Conservation (phyloP, 1,140 invertebrate species). For the Eciton burchellii region DNA sequence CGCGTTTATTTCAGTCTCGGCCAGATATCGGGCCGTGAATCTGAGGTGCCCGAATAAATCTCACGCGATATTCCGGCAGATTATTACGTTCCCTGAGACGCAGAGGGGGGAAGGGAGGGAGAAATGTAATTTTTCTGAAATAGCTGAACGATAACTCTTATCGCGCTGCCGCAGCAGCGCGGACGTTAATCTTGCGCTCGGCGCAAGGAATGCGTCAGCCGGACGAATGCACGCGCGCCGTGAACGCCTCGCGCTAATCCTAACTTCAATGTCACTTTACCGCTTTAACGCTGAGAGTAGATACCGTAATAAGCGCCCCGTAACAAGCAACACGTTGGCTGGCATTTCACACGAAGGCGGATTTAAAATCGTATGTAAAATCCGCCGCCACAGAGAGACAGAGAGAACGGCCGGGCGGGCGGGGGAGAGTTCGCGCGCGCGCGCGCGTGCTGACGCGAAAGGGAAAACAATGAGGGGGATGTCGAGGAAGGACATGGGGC, state of each 20-base stretch:
- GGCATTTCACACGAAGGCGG: not conserved
- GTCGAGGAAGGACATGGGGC: no score
- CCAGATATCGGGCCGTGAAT: not conserved
- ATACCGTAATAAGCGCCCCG: not conserved
- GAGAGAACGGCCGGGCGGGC: no score
- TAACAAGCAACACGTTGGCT: conserved; percentile 26
- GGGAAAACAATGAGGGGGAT: no score
- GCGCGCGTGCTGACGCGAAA: no score
- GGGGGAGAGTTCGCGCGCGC: no score
- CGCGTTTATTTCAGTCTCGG: not conserved
- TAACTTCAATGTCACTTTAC: conserved; percentile 30
- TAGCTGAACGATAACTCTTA: conserved; percentile 36
- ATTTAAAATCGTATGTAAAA: conserved; percentile 20
- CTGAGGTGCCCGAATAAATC: not conserved
- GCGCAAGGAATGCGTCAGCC: conserved; percentile 19
- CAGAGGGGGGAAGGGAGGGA: not conserved
- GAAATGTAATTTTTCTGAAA: conserved; percentile 39
- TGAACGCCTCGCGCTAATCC: conserved; percentile 26
- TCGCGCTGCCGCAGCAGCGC: conserved; percentile 22
- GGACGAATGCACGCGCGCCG: conserved; percentile 20
- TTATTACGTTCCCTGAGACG: not conserved
- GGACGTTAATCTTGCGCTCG: conserved; percentile 51
- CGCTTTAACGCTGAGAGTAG: not conserved
- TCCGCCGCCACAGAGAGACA: no score
- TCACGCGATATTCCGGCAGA: not conserved